Percentiles rank a stretch among this genome's conserved stretches.
Evolutionary conservation across 2,797 vertebrate genomes (phyloP).

Genomic region (Sebastes variabilis): DNA sequence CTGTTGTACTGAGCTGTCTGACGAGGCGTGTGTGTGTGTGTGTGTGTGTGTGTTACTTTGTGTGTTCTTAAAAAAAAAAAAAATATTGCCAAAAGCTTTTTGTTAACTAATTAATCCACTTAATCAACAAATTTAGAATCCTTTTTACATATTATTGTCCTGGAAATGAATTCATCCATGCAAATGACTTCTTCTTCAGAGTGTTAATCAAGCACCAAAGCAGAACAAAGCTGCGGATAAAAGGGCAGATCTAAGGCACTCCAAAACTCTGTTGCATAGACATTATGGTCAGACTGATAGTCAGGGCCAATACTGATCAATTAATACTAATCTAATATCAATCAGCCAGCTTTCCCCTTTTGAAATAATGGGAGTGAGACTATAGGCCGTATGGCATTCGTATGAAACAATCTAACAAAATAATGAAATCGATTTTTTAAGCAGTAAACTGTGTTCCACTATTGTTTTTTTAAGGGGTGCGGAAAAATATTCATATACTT

Average conservation of each 20-base stretch:
- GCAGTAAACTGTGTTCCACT: not conserved
- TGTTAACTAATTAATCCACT: constrained; percentile 39
- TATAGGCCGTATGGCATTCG: not conserved
- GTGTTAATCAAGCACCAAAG: not conserved
- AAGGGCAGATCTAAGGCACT: not conserved
- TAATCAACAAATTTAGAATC: constrained; percentile 32
- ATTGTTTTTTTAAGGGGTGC: not conserved
- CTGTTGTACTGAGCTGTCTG: constrained; percentile 21
- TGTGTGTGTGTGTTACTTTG: not conserved
- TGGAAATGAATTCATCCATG: constrained; percentile 12
- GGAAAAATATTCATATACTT: not conserved
- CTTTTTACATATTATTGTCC: constrained; percentile 19
- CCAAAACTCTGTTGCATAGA: not conserved
- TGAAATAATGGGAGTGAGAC: not conserved
- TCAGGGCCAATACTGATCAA: not conserved
- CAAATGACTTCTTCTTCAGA: constrained; percentile 6
- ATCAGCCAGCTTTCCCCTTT: not conserved
- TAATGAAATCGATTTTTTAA: not conserved
- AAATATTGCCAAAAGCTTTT: constrained; percentile 23
- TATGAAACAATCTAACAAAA: not conserved
- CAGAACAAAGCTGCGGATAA: not conserved
- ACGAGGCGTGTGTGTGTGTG: not conserved
- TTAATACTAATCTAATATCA: not conserved
- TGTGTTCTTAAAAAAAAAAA: not conserved
- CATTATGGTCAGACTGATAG: not conserved